A percentile compares a stretch with the other conserved stretches of the same genome.
Evolutionary conservation across 2,888 invertebrate genomes (phyloP).

Genomic region (Limnephilus lunatus): DNA sequence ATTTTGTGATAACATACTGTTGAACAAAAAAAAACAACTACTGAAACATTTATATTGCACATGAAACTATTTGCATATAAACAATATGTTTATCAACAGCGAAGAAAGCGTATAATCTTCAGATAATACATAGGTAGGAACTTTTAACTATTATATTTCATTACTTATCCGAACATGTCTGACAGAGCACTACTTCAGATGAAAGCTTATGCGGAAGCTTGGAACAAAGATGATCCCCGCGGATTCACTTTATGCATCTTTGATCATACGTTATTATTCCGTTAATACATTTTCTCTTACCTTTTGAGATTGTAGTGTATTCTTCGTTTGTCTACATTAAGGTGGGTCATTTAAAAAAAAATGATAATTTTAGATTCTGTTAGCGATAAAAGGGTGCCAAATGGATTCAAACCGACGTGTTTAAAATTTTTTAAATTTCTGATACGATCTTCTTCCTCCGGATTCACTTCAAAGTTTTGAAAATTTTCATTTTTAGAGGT

Average conservation of each 20-base stretch:
- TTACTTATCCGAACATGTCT: background rate
- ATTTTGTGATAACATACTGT: background rate
- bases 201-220: background rate
- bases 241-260: background rate
- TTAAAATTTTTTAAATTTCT: too few species aligned
- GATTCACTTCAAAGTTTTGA: too few species aligned
- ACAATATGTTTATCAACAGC: background rate
- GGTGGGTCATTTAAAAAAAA: too few species aligned
- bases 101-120: background rate
- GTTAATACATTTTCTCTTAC: background rate
- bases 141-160: background rate
- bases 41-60: background rate
- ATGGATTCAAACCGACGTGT: too few species aligned
- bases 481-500: too few species aligned
- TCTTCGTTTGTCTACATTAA: background rate
- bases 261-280: background rate
- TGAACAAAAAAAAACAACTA: background rate
- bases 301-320: background rate
- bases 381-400: too few species aligned
- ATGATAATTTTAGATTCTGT: too few species aligned
- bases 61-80: background rate
- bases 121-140: background rate
- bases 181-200: background rate
- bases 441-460: too few species aligned
- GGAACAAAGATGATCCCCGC: background rate